Base-by-base conservation (phyloP, 2,888 invertebrate species). In the Orthosia incerta region DNA sequence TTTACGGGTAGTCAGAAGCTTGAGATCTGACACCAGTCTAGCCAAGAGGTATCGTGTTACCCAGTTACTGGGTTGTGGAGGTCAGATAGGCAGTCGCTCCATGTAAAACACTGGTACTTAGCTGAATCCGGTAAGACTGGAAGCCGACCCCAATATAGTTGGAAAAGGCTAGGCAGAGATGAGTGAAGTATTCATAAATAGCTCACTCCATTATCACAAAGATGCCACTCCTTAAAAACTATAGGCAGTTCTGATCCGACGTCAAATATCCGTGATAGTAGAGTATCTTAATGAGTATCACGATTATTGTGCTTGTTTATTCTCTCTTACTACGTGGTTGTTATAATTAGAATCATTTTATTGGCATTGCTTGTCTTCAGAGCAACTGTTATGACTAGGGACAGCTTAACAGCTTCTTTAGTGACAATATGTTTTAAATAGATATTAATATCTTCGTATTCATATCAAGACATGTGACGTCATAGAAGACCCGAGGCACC, bases 241-340 rank as follows among this genome's bases (percentile, higher is more conserved):
- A 56, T 31, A 45, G 72, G 71, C 71, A 75, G 62, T 51, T 45
- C n/a, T 31, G 55, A 31, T 20, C n/a, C 57, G 67, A 53, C 72
- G 65, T 62, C 48, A 68, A 62, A 83, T 70, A 66, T 61, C 65
- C 66, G 61, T 80, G 66, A 76, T 63, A 65, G 50, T 57, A 26
- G 61, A 51, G 39, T 48, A 69, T 55, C n/a, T 50, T 67, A 70
- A 70, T 74, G 16, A 46, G 48, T 69, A 67, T 53, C 56, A 64
- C 20, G 51, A 73, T 59, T 68, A 72, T 73, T 71, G 26, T 23
- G 63, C 26, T 66, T 74, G 56, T 68, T 72, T 59, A 50, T 67
- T 70, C 55, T 45, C 56, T 80, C 55, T n/a, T 62, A 71, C 76
- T 69, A 70, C 51, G 57, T 59, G 7, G 57, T 60, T 20, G 26